Base-by-base conservation (phyloP, 53 echinoderm and acorn worm genomes). In the Zoroaster sp. region DNA sequence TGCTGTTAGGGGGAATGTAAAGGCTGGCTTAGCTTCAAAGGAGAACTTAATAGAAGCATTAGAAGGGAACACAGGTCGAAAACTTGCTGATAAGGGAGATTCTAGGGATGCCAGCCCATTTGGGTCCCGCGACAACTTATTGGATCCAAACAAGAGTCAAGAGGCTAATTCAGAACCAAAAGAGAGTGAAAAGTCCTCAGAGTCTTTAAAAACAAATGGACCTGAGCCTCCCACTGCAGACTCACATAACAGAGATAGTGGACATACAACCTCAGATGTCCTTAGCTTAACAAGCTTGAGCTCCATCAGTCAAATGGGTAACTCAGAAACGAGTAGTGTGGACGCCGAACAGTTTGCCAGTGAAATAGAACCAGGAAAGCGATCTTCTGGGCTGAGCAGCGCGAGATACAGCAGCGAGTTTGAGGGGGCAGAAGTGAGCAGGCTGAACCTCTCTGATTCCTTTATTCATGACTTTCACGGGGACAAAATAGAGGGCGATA, bases 361-460 rank as follows among this genome's bases (percentile, higher is more conserved):
- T 20, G 85, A 69, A 18, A 85, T 85, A 17, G 85, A 85, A 33
- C 45, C 47, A 14, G 85, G 35, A 21, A 85, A 71, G 11, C 72
- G 85, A 21, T 85, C 85, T 5, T 85, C 85, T 2, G 38, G 20
- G 2, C 33, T 85, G 18, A 71, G 71, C 51, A 47, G 83, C 34
- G 47, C 55, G 5, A 70, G 83, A 59, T 59, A 25, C 36, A 42
- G 21, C 35, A 85, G 85, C 30, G 85, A 70, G 46, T 35, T 9
- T 0, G 85, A 85, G 38, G 85, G 70, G 71, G 36, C 35, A 15
- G 69, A 35, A 35, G 71, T 21, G 4, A 30, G 54, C 78, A 33
- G 55, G 37, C 35, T 74, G 34, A 92, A 91, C 72, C 74, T 75
- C n/a, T 43, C 77, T 54, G 85, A 93, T 44, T 87, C 90, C 34